Base-by-base conservation (phyloP, 2,113 vertebrate genomes). In the Ellobius talpinus region DNA sequence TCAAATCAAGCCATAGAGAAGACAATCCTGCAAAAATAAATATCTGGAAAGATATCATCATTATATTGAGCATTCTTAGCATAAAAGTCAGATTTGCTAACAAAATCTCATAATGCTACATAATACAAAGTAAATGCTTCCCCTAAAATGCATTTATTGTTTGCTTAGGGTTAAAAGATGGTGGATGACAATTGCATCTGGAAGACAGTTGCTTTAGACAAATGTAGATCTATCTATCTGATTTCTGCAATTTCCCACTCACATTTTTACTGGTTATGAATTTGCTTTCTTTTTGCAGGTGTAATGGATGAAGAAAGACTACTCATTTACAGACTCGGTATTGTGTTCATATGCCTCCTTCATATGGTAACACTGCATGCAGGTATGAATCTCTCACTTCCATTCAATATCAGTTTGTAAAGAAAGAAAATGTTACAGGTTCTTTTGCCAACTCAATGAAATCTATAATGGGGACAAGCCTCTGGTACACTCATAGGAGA, bases 301-400 rank as follows among this genome's bases (percentile, higher is more conserved):
- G 0, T 45, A 33, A 96, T 93, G 93, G 66, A 68, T 87, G 65
- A 9, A 36, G 45, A 1, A 70, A 47, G 50, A 70, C 58, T 9
- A 0, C 50, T 82, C 76, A 47, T 52, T 42, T 31, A 70, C 26
- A 68, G 47, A 31, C 0, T 55, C 2, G 0, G 14, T 19, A 33
- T 81, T 36, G 5, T 42, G 70, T 2, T 45, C 39, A 14, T 52
- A 24, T 63, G 39, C 58, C 58, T 95, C 74, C 66, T 93, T 55
- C 90, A 77, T 23, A 87, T 58, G 74, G 2, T 42, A 81, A 10
- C 74, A 90, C 39, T 50, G 79, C 52, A 19, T 23, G 73, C 91
- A 95, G 96, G 81, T 95, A 93, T 36, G 81, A 52, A 33, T 19
- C 7, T 93, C 82, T 66, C 45, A 74, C 58, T 73, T 29, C 9